Conservation (phyloP, 2,888 invertebrate genomes). For the Rhagophthalmus giganteus region DNA sequence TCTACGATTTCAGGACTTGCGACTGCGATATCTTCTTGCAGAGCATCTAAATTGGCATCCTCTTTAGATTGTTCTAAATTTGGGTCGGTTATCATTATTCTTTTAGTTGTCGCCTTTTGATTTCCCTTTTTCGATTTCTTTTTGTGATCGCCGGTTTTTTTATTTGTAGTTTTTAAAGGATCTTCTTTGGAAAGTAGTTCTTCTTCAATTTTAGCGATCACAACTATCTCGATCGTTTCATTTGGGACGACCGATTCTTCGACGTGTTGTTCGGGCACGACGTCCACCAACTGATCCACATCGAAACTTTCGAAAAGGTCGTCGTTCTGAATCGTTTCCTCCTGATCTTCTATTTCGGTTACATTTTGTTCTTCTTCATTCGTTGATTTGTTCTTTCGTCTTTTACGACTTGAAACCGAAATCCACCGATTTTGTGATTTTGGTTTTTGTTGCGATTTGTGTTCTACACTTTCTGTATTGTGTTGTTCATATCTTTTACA, state of each 20-base stretch:
- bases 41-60: too few species aligned
- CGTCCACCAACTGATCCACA: conserved; percentile 43
- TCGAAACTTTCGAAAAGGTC: conserved; percentile 46
- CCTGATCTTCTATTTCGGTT: conserved; percentile 11
- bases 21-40: not conserved
- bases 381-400: conserved; percentile 47
- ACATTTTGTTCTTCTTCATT: conserved; percentile 38
- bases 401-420: conserved; percentile 51
- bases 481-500: conserved; percentile 5
- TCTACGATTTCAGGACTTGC: not conserved
- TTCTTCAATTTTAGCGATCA: conserved; percentile 25
- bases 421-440: conserved; percentile 49
- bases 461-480: conserved; percentile 8
- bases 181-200: not conserved
- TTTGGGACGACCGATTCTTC: not conserved
- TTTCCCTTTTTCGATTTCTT: conserved; percentile 35
- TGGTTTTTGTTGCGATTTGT: conserved; percentile 1
- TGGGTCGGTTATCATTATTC: conserved; percentile 49
- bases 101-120: conserved; percentile 39
- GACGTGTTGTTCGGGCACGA: conserved; percentile 33
- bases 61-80: conserved; percentile 25
- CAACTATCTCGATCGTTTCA: conserved; percentile 27
- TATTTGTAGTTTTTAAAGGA: not conserved
- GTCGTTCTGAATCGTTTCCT: conserved; percentile 4
- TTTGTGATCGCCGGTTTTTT: conserved; percentile 1